phyloP scores from a whole-genome alignment of 2,797 vertebrate species.

The Notoglanidium macrostoma region DNA sequence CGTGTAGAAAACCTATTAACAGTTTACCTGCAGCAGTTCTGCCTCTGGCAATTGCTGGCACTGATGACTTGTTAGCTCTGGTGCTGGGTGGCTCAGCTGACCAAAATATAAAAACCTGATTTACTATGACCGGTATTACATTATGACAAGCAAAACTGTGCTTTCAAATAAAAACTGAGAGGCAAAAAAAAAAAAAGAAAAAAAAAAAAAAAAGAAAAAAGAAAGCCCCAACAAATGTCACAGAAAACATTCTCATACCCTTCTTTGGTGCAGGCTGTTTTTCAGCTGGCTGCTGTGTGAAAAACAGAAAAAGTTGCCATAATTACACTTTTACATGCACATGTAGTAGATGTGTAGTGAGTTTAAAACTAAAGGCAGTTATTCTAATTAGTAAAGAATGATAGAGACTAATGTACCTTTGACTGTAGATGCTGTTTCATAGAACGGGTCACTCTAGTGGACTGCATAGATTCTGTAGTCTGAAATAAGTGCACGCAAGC shows the following conservation, averaged over 20 bases:
- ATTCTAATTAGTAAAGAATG: neutral
- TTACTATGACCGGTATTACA: neutral
- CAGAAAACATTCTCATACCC: slow-evolving; percentile 36
- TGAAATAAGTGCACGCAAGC: slow-evolving; percentile 38
- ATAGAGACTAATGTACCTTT: slow-evolving; percentile 15
- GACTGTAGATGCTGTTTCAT: slow-evolving; percentile 67
- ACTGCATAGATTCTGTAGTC: slow-evolving; percentile 56
- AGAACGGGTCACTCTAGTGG: slow-evolving; percentile 73
- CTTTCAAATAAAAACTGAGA: neutral
- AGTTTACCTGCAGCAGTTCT: slow-evolving; percentile 62
- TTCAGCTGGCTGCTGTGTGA: slow-evolving; percentile 31
- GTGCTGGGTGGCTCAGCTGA: slow-evolving; percentile 47
- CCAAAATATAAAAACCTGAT: neutral
- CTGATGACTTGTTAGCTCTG: slow-evolving; percentile 41
- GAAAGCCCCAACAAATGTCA: too few species aligned
- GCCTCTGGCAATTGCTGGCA: slow-evolving; percentile 15
- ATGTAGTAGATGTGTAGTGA: neutral
- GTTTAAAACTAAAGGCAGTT: too few species aligned
- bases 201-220: neutral
- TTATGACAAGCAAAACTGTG: too few species aligned
- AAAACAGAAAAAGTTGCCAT: neutral
- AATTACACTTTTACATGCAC: neutral
- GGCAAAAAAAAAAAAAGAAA: too few species aligned
- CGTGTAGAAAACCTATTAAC: neutral
- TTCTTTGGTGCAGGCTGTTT: slow-evolving; percentile 51